phyloP scores from a whole-genome alignment of 2,797 vertebrate species.

The Sebastes vulpes region DNA sequence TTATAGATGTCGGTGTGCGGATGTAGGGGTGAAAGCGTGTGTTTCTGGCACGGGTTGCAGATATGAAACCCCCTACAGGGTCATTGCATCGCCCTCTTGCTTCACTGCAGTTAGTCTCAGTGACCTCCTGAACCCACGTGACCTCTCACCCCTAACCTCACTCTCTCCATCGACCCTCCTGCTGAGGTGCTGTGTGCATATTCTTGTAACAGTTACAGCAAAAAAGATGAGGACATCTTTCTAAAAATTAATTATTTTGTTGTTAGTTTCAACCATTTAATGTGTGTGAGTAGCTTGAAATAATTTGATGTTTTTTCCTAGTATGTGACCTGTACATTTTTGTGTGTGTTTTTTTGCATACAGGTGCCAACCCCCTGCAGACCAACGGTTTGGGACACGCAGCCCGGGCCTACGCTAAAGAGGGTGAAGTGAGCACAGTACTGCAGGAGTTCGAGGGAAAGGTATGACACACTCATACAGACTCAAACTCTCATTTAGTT shows the following conservation, averaged over 20 bases:
- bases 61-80: slow-evolving; percentile 70
- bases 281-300: neutral
- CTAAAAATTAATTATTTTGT: neutral
- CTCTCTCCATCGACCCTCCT: slow-evolving; percentile 44
- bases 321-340: neutral
- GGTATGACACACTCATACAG: slow-evolving; percentile 75
- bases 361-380: slow-evolving; percentile 94
- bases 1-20: slow-evolving; percentile 29
- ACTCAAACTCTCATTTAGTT: neutral
- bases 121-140: slow-evolving; percentile 67
- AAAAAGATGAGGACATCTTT: neutral
- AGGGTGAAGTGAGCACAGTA: slow-evolving; percentile 89
- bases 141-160: slow-evolving; percentile 60
- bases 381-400: slow-evolving; percentile 93
- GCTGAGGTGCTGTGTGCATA: slow-evolving; percentile 31
- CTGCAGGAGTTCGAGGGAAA: slow-evolving; percentile 90
- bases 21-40: slow-evolving; percentile 50
- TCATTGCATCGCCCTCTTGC: slow-evolving; percentile 39
- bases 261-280: neutral
- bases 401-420: slow-evolving; percentile 91
- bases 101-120: slow-evolving; percentile 54
- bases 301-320: neutral
- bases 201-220: neutral
- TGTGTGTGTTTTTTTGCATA: slow-evolving; percentile 23
- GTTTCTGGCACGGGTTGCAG: slow-evolving; percentile 67